phyloP scores from a whole-genome alignment of 2,797 vertebrate genomes.

The Nasua narica region DNA sequence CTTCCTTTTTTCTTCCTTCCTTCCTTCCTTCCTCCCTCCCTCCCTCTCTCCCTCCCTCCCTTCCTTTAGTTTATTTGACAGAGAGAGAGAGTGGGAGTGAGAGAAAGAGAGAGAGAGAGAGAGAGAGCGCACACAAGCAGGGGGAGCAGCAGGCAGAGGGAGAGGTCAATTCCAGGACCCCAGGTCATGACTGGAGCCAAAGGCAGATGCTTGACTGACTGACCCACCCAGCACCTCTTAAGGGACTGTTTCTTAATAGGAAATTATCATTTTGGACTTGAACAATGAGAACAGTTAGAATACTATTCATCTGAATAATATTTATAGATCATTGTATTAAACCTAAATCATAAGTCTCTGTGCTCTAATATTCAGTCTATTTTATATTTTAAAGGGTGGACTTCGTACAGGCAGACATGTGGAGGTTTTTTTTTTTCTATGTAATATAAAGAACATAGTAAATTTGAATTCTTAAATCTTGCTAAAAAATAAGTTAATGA shows the following conservation, averaged over 20 bases:
- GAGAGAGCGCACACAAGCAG: too few species aligned
- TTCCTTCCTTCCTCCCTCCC: too few species aligned
- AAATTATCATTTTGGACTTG: neutral
- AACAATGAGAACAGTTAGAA: neutral
- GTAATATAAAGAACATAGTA: neutral
- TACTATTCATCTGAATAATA: neutral
- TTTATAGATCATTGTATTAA: neutral
- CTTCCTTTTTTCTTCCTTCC: too few species aligned
- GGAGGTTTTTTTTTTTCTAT: neutral
- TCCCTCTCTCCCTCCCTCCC: too few species aligned
- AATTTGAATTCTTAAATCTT: neutral
- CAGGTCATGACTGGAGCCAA: neutral
- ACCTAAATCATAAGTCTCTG: neutral
- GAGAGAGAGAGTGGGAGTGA: too few species aligned
- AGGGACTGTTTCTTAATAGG: neutral
- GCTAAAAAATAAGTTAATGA: neutral
- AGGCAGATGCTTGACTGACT: neutral
- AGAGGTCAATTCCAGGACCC: neutral
- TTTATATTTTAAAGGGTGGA: neutral
- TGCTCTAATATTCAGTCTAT: neutral
- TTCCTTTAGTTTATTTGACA: neutral
- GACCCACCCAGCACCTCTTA: neutral
- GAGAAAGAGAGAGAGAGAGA: too few species aligned
- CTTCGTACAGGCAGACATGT: neutral
- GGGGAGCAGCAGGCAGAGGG: neutral